Percentiles rank a stretch among this genome's conserved stretches.
These are phyloP conservation scores for Zaprionus vittiger DNA, from an alignment of 1,140 invertebrate species.

Conservation along the genomic window DNA sequence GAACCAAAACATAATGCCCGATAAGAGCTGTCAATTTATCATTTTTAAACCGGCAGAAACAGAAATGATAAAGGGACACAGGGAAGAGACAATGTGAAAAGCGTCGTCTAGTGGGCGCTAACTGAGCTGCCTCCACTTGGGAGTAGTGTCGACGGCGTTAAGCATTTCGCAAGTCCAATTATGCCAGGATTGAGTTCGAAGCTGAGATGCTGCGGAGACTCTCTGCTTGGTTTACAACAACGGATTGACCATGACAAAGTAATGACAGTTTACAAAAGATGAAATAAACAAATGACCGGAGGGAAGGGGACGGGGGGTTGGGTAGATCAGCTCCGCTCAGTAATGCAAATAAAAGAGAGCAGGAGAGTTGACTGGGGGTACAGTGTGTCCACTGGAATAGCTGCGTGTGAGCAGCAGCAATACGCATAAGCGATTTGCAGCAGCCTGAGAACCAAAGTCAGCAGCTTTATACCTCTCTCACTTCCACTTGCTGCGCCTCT, in stretches of 20 bases:
- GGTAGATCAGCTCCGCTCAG: not conserved
- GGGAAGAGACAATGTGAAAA: not conserved
- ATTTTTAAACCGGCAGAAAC: conserved; percentile 40
- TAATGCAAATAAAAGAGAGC: conserved; percentile 42
- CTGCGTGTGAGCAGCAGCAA: conserved; percentile 37
- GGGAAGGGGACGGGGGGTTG: not conserved
- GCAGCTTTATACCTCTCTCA: not conserved
- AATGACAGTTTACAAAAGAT: conserved; percentile 81
- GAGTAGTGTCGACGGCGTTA: conserved; percentile 46
- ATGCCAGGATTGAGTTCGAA: conserved; percentile 53
- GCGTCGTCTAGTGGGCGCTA: conserved; percentile 40
- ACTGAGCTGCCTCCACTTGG: conserved; percentile 11
- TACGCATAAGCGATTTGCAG: conserved; percentile 57
- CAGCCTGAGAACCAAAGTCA: conserved; percentile 24
- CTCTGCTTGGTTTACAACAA: not conserved
- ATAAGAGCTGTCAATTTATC: conserved; percentile 80
- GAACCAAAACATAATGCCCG: conserved; percentile 56
- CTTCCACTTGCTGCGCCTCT: not conserved
- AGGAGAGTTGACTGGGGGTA: not conserved
- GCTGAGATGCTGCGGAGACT: conserved; percentile 27
- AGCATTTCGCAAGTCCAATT: conserved; percentile 58
- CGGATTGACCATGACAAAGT: conserved; percentile 77
- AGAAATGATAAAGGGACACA: not conserved
- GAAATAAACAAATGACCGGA: conserved; percentile 78
- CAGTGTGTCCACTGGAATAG: conserved; percentile 5